Evolutionary conservation across 2,888 invertebrate species (phyloP).

Genomic region (Chymomyza amoena): DNA sequence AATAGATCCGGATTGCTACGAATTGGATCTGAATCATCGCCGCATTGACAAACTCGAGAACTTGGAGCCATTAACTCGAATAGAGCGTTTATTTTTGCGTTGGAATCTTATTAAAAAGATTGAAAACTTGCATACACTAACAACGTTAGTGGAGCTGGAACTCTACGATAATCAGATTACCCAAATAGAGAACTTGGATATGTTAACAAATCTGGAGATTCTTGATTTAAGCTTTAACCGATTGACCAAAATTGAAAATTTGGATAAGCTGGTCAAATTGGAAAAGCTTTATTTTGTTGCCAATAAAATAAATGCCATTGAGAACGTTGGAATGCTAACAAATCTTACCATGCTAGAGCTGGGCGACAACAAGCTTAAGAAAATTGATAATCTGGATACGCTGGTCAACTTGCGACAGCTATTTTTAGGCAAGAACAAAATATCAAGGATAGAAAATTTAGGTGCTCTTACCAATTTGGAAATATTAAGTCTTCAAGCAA

Average conservation of each 20-base stretch:
- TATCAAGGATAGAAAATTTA: conserved; percentile 90
- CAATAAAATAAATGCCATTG: conserved; percentile 92
- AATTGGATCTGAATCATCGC: conserved; percentile 93
- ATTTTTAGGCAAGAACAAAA: conserved; percentile 97
- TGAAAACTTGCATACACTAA: conserved; percentile 89
- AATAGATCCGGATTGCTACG: conserved; percentile 76
- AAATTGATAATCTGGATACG: conserved; percentile 91
- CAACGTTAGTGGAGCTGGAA: conserved; percentile 91
- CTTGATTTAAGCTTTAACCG: conserved; percentile 98
- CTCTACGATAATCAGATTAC: conserved; percentile 98
- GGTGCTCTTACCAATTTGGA: conserved; percentile 85
- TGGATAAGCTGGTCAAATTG: conserved; percentile 87
- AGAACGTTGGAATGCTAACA: conserved; percentile 89
- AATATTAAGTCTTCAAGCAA: conserved; percentile 93
- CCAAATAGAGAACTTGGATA: conserved; percentile 92
- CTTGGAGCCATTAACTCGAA: conserved; percentile 86
- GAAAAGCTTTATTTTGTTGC: conserved; percentile 92
- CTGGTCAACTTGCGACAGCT: conserved; percentile 87
- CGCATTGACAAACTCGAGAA: conserved; percentile 91
- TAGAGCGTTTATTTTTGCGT: conserved; percentile 90
- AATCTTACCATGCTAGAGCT: conserved; percentile 92
- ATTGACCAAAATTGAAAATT: conserved; percentile 90
- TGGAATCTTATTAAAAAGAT: conserved; percentile 98
- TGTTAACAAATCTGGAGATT: conserved; percentile 90
- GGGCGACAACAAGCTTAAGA: conserved; percentile 95